Base-by-base conservation (phyloP, 2,888 invertebrate species). In the Mechanitis mazaeus region DNA sequence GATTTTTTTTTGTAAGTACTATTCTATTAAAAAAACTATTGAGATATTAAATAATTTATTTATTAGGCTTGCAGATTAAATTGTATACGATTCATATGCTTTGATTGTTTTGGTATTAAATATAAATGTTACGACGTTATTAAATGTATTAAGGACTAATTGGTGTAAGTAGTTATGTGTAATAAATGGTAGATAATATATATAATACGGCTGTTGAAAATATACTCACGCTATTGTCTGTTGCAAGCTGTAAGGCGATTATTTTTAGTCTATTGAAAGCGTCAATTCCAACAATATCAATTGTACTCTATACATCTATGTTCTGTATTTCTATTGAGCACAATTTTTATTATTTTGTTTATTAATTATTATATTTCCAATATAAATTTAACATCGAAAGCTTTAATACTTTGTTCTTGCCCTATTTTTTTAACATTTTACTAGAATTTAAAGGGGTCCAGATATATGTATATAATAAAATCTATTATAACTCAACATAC, bases 401-500 rank as follows among this genome's bases (percentile, higher is more conserved):
- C 38, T 38, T 38, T 4, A 38, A 38, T 38, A 20, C 20, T 20
- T 20, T 20, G 20, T 38, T 38, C 38, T 38, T 38, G 4, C 7
- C 38, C 7, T 38, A 47, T 47, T 20, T 28, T 28, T 20, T 47
- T 47, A 28, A n/a, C 20, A n/a, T 47, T n/a, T n/a, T 31, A 50
- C n/a, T 50, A 50, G 50, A 50, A 50, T 31, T 50, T 50, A 31
- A 31, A 4, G 28, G 50, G 50, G 50, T 50, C 50, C 50, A 50
- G 50, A 50, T 50, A 50, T 50, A 50, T 50, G 31, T 50, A 31
- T 50, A 50, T 50, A 50, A 50, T 50, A 50, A 31, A 31, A 50
- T 31, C 2, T 31, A 50, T 31, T 50, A 50, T 31, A 20, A 28
- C 5, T 31, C 7, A 28, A 28, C 47, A 2, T 28, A 31, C 50